These are phyloP conservation scores for Tetragonula clypearis DNA, from an alignment of 1,140 invertebrate genomes.

Conservation along the genomic window DNA sequence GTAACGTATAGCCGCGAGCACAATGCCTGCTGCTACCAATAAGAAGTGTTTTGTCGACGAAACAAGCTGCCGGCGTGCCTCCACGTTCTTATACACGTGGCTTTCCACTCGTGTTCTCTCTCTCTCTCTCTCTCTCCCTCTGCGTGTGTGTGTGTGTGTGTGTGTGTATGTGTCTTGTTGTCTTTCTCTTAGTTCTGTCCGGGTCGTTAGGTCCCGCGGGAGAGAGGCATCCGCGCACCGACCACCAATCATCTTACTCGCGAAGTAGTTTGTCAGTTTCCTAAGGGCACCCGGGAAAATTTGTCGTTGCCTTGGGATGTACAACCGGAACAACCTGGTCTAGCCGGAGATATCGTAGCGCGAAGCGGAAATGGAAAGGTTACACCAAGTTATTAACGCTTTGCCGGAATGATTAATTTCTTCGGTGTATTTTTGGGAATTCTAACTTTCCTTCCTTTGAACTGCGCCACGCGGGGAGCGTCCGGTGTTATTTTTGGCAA, in stretches of 20 bases:
- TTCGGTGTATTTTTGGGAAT: background rate
- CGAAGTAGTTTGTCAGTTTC: conserved; percentile 27
- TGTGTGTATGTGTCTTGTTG: background rate
- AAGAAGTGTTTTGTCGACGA: conserved; percentile 40
- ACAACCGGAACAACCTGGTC: background rate
- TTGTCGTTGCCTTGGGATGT: conserved; percentile 15
- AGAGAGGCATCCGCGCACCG: background rate
- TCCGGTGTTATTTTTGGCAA: too few species aligned
- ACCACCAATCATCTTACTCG: conserved; percentile 27
- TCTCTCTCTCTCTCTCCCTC: background rate
- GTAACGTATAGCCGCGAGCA: conserved; percentile 41
- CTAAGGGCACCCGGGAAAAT: conserved; percentile 28
- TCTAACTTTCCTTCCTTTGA: too few species aligned
- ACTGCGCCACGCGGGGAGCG: too few species aligned
- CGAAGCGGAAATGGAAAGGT: background rate
- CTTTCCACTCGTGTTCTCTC: background rate
- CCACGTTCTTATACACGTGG: background rate
- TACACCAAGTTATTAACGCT: background rate
- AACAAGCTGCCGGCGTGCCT: conserved; percentile 11
- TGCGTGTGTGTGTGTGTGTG: too few species aligned
- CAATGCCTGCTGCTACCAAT: conserved; percentile 35
- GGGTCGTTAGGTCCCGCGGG: conserved; percentile 18
- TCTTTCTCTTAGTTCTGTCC: background rate
- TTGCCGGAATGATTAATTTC: background rate
- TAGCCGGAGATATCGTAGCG: background rate